phyloP scores from a whole-genome alignment of 2,113 vertebrate genomes.

The Anhinga anhinga region DNA sequence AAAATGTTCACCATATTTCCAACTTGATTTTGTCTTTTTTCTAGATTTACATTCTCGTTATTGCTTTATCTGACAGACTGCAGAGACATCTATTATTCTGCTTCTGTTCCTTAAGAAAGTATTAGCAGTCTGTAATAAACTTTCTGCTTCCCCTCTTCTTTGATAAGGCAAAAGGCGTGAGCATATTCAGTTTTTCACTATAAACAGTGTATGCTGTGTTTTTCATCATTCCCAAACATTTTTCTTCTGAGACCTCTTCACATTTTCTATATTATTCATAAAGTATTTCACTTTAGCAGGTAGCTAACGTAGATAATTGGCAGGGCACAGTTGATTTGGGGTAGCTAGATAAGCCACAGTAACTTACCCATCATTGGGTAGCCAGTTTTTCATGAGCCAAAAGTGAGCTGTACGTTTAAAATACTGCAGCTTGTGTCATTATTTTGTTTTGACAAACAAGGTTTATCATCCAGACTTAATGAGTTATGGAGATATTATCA shows the following conservation, averaged over 20 bases:
- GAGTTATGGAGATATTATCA: neutral
- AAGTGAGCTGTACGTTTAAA: neutral
- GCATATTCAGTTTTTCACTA: neutral
- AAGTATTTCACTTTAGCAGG: neutral
- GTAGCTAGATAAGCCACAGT: neutral
- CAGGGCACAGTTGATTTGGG: neutral
- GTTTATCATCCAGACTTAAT: neutral
- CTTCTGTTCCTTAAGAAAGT: neutral
- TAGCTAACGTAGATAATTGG: neutral
- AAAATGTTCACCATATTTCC: neutral
- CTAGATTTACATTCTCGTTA: neutral
- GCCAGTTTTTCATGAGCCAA: neutral
- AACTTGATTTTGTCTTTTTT: neutral
- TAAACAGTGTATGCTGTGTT: neutral
- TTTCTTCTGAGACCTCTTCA: neutral
- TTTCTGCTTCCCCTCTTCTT: neutral
- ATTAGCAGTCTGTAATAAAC: neutral
- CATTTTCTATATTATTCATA: neutral
- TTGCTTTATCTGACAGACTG: neutral
- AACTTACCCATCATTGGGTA: neutral
- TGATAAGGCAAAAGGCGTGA: neutral
- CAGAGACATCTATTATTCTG: neutral
- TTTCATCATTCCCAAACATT: neutral
- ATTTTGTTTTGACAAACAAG: neutral
- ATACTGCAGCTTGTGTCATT: neutral